Base-by-base conservation (phyloP, 2,797 vertebrate species). In the Liparis tanakae region DNA sequence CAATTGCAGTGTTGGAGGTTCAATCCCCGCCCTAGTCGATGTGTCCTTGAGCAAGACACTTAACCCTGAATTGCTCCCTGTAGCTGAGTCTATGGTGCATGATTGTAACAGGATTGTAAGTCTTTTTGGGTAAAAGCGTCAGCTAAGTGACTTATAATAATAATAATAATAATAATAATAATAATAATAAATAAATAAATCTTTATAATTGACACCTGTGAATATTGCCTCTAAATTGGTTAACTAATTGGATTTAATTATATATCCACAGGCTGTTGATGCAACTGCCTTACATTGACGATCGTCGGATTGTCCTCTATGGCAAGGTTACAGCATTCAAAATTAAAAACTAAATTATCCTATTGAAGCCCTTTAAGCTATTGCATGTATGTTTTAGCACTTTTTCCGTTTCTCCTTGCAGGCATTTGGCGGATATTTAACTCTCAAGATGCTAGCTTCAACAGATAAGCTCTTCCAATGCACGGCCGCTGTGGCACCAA, bases 371-470 rank as follows among this genome's bases (percentile, higher is more conserved):
- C 44, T n/a, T 1, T 17, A 41, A 48, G 7, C 6, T 14, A 10
- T n/a, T 8, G 39, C 10, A 13, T 18, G 4, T 63, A 25, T 54
- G 20, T 67, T 77, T 25, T 34, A 55, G 20, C 62, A 15, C 20
- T 17, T 69, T 69, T 41, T 66, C 36, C 78, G 6, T 81, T 58
- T 82, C 56, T 80, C 18, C 44, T 76, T 53, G 25, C 83, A 96
- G 95, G 95, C 90, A 25, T 96, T 95, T 73, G 95, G 95, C 10
- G 95, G 95, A 51, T 96, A 96, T 91, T 86, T 96, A 82, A 85
- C 94, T 30, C 93, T 96, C 36, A 96, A 95, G 87, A 95, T 96
- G 91, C 84, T 96, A 66, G 91, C 93, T 9, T 81, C 92, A 39
- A 92, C 93, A 62, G 93, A 95, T 51, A 91, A 92, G 37, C 83